Percentiles rank a stretch among this genome's conserved stretches.
Evolutionary conservation across 2,113 vertebrate genomes (phyloP).

Genomic region (Argyrosomus japonicus): DNA sequence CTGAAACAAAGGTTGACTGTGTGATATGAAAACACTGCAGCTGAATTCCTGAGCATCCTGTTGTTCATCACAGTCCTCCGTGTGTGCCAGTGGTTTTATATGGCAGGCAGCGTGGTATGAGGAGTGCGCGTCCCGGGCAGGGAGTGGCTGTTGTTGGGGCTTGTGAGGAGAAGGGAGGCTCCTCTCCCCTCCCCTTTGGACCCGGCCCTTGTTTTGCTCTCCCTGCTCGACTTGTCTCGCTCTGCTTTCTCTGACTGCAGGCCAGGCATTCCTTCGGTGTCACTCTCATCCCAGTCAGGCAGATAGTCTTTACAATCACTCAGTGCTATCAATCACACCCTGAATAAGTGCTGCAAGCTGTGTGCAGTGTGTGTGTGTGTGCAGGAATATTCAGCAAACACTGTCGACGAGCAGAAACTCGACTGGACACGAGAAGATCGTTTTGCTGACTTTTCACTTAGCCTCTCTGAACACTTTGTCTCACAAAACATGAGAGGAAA

Average conservation of each 20-base stretch:
- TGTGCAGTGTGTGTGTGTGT: not conserved
- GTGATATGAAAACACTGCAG: constrained; percentile 1
- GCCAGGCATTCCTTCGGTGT: constrained; percentile 72
- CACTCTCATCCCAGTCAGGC: constrained; percentile 47
- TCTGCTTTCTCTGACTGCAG: constrained; percentile 61
- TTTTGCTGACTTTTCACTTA: constrained; percentile 20
- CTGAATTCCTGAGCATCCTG: constrained; percentile 28
- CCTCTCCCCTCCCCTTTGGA: constrained; percentile 44
- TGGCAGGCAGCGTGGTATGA: constrained; percentile 24
- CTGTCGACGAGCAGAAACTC: constrained; percentile 49
- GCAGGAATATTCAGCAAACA: constrained; percentile 2
- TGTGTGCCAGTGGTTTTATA: constrained; percentile 26
- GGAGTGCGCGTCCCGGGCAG: constrained; percentile 32
- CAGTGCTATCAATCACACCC: constrained; percentile 32
- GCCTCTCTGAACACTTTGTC: not conserved
- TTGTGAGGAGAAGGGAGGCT: constrained; percentile 69
- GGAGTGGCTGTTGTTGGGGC: constrained; percentile 73
- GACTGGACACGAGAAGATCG: constrained; percentile 7
- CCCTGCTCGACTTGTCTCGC: constrained; percentile 34
- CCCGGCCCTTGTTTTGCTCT: constrained; percentile 58
- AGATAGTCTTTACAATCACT: constrained; percentile 20
- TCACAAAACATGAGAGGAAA: constrained; percentile 29
- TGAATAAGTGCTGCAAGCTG: constrained; percentile 4
- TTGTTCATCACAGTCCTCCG: constrained; percentile 1
- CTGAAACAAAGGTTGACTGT: constrained; percentile 3